Evolutionary conservation across 2,888 invertebrate genomes (phyloP).

Genomic region (Lamellibrachia columna): DNA sequence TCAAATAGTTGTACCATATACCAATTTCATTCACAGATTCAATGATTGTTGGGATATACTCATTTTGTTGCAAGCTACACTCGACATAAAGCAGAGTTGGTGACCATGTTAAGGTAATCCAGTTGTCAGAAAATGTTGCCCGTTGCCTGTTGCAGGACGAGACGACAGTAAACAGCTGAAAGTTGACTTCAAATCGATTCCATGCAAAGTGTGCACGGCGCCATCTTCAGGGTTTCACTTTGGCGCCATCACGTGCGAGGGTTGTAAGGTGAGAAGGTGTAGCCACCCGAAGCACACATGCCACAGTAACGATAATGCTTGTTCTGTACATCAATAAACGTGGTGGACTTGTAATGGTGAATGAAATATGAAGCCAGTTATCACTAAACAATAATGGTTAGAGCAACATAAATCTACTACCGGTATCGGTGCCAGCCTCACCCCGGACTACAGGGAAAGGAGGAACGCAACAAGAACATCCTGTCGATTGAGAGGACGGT

Average conservation of each 20-base stretch:
- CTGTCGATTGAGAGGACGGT: no score
- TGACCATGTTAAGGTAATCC: no score
- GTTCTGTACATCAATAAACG: background rate
- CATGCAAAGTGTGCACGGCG: constrained; percentile 63
- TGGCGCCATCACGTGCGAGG: constrained; percentile 65
- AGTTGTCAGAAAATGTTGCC: background rate
- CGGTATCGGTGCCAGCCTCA: no score
- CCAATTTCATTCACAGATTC: no score
- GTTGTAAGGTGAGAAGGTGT: constrained; percentile 59
- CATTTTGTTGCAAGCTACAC: no score
- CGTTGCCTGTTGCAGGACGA: constrained; percentile 34
- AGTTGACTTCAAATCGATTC: constrained; percentile 49
- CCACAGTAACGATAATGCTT: background rate
- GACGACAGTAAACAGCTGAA: constrained; percentile 43
- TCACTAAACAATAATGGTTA: no score
- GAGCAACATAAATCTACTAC: no score
- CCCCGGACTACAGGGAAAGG: no score
- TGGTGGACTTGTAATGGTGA: background rate
- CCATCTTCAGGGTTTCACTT: constrained; percentile 65
- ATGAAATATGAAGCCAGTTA: background rate
- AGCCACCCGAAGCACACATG: background rate
- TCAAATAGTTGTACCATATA: no score
- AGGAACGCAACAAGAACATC: no score
- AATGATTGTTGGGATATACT: no score
- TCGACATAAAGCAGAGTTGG: background rate